phyloP scores from a whole-genome alignment of 1,140 invertebrate species.

The Cardiocondyla obscurior region DNA sequence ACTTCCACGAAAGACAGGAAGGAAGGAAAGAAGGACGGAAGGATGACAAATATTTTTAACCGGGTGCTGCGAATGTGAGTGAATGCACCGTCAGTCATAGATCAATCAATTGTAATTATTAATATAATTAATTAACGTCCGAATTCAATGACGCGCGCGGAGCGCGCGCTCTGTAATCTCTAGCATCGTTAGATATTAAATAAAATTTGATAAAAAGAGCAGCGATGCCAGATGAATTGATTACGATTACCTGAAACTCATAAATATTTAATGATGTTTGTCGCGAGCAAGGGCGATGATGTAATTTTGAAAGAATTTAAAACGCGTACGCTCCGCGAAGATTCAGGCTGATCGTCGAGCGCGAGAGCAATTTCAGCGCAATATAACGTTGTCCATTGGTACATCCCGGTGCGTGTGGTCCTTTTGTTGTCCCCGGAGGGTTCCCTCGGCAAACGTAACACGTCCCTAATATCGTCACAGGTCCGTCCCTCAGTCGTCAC shows the following conservation, averaged over 20 bases:
- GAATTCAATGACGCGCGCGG: no score
- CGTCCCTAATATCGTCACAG: conserved; percentile 81
- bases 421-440: conserved; percentile 79
- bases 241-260: neutral
- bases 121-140: no score
- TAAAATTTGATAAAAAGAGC: neutral
- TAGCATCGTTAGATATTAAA: neutral
- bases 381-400: conserved; percentile 79
- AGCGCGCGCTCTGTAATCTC: no score
- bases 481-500: conserved; percentile 70
- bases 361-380: conserved; percentile 77
- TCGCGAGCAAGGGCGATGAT: neutral
- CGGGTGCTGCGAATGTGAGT: no score
- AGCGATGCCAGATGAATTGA: neutral
- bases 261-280: neutral
- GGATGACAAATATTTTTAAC: no score
- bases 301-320: conserved; percentile 18
- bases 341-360: conserved; percentile 43
- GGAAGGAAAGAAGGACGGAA: no score
- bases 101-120: no score
- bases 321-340: conserved; percentile 13
- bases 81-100: no score
- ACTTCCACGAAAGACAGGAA: no score
- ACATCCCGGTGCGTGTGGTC: conserved; percentile 78
- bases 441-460: conserved; percentile 81